phyloP scores from a whole-genome alignment of 2,888 invertebrate genomes.

The Drosophila imparisetae region DNA sequence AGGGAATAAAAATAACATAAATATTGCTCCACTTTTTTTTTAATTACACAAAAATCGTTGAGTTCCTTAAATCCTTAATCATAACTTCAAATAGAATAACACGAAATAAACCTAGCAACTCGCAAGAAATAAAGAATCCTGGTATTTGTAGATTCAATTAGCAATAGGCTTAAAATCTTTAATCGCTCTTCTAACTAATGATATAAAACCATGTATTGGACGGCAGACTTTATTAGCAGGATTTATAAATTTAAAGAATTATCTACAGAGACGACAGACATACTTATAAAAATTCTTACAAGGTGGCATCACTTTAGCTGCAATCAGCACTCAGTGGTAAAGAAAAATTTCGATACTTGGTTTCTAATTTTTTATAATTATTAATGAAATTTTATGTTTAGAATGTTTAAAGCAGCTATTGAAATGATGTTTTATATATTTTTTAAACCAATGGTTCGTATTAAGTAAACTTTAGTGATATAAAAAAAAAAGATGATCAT shows the following conservation, averaged over 20 bases:
- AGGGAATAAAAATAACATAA: background rate
- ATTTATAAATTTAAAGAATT: background rate
- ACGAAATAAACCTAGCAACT: background rate
- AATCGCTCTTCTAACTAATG: background rate
- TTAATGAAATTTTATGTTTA: too few relatives aligned
- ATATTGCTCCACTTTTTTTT: background rate
- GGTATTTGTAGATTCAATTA: background rate
- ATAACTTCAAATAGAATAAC: background rate
- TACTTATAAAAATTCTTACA: background rate
- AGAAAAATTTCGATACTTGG: background rate
- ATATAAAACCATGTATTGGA: too few relatives aligned
- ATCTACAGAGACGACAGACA: background rate
- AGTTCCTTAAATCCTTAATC: too few relatives aligned
- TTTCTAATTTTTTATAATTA: too few relatives aligned
- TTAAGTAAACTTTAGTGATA: conserved; percentile 59
- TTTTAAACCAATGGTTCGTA: conserved; percentile 60
- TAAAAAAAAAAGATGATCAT: conserved; percentile 45
- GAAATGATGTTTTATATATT: conserved; percentile 44
- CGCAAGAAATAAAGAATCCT: background rate
- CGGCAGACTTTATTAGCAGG: background rate
- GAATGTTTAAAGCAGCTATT: conserved; percentile 5
- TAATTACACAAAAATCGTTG: background rate
- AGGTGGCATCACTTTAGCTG: background rate
- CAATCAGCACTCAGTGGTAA: too few relatives aligned
- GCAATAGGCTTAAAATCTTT: background rate